phyloP scores from a whole-genome alignment of 2,888 invertebrate genomes.

The Agonopterix heracliana region DNA sequence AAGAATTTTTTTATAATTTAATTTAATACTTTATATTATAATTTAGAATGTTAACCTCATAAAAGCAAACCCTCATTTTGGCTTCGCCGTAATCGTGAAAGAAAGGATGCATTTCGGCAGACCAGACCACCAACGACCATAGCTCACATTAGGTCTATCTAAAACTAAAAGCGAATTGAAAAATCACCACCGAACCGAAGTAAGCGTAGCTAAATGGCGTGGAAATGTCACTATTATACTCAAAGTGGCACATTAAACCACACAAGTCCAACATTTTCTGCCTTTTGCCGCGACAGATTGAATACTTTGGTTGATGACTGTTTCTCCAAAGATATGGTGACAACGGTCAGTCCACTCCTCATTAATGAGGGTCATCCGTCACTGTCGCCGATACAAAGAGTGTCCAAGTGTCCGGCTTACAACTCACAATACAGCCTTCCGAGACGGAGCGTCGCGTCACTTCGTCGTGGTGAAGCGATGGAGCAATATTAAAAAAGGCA shows the following conservation, averaged over 20 bases:
- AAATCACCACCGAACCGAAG: constrained; percentile 25
- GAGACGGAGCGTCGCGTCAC: not conserved
- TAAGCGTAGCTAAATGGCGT: constrained; percentile 34
- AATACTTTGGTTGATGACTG: constrained; percentile 1
- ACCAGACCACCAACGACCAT: constrained; percentile 30
- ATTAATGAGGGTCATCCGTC: constrained; percentile 37
- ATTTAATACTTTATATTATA: too few species aligned
- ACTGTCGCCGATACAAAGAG: constrained; percentile 36
- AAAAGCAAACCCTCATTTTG: too few species aligned
- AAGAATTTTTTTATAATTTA: too few species aligned
- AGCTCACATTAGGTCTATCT: constrained; percentile 16
- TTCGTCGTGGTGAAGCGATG: not conserved
- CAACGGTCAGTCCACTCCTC: constrained; percentile 17
- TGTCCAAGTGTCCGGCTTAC: constrained; percentile 18
- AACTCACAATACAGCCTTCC: too few species aligned
- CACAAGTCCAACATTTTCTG: too few species aligned
- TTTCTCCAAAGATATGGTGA: constrained; percentile 20
- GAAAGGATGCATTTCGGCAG: too few species aligned
- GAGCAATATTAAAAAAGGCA: not conserved
- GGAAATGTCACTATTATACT: constrained; percentile 27
- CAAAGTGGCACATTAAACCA: constrained; percentile 12
- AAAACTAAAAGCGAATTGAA: constrained; percentile 20
- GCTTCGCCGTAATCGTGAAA: too few species aligned
- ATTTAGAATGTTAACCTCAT: too few species aligned
- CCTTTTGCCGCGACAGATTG: too few species aligned